A percentile compares a stretch with the other conserved stretches of the same genome.
These are phyloP conservation scores for Meiosimyza platycephala DNA, from an alignment of 2,888 invertebrate genomes.

Conservation along the genomic window DNA sequence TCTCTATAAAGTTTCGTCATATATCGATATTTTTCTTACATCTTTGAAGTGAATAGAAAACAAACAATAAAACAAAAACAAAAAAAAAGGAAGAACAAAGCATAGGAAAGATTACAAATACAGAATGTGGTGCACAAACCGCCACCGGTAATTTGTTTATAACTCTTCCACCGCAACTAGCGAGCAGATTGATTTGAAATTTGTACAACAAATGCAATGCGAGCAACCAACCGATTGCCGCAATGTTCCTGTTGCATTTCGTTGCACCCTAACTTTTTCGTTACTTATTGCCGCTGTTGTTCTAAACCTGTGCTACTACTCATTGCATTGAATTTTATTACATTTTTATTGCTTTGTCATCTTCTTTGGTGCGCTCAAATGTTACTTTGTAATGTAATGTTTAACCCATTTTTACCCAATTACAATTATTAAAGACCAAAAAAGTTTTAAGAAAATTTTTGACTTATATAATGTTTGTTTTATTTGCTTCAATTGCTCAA, in stretches of 20 bases:
- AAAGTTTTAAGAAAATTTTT: too few species aligned
- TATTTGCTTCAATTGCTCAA: too few species aligned
- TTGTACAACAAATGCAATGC: background rate
- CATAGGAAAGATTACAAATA: background rate
- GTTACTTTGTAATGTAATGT: background rate
- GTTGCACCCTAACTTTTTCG: background rate
- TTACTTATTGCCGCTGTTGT: background rate
- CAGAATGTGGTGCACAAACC: conserved; percentile 20
- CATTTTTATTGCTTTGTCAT: conserved; percentile 15
- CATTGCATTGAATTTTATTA: conserved; percentile 2
- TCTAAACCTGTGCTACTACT: background rate
- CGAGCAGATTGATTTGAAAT: conserved; percentile 14
- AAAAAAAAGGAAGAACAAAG: background rate
- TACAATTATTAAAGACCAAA: too few species aligned
- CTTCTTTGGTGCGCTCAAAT: conserved; percentile 1
- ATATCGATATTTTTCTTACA: too few species aligned
- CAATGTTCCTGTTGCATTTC: conserved; percentile 7
- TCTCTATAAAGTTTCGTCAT: too few species aligned
- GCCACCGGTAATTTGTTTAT: conserved; percentile 22
- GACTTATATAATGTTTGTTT: too few species aligned
- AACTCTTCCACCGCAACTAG: conserved; percentile 1
- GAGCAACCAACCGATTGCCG: background rate
- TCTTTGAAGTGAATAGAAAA: too few species aligned
- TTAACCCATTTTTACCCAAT: too few species aligned
- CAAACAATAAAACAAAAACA: too few species aligned